Evolutionary conservation across 2,888 invertebrate genomes (phyloP), one percentile per base, ranked within the genome.

Genomic region (Cybosia mesomella): DNA sequence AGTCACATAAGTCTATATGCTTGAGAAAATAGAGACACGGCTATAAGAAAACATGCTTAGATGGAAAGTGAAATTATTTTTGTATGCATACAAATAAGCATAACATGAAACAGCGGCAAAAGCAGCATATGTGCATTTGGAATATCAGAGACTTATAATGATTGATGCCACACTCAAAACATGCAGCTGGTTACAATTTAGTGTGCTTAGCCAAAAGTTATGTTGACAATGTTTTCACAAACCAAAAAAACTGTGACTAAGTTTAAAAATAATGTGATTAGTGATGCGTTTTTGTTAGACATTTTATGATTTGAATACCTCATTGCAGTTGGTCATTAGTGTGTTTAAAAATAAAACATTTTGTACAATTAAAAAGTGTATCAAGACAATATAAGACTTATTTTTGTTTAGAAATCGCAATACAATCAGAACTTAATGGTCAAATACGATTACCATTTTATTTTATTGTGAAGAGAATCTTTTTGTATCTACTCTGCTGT

Each of bases 361-460:
- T 57, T 11, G 24, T 4, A 8, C 22, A 32, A 22, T 62, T 21
- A 54, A 63, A 28, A 34, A 63, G 53, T 34, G 57, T 32, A n/a
- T 53, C n/a, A 55, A 55, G 54, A 63, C 22, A 21, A 18, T 39
- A 49, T n/a, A 72, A 70, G 22, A 63, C n/a, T 65, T 64, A 22
- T 61, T 70, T 59, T 75, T 64, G 62, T 65, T 64, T 5, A 43
- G 21, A 66, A 62, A 62, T 62, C 59, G 28, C 1, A 49, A 18
- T 18, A 43, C 54, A 28, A 66, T 67, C 43, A 28, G 60, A 67
- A 64, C 58, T 60, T 70, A 61, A 61, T 32, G 54, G 71, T 80
- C 70, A 79, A 79, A 76, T 72, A 73, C 73, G 65, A 68, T 67
- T 61, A 36, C 67, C 58, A 18, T 28, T 49, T 72, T 66, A 58